phyloP scores from a whole-genome alignment of 2,113 vertebrate genomes.

The Daboia siamensis region DNA sequence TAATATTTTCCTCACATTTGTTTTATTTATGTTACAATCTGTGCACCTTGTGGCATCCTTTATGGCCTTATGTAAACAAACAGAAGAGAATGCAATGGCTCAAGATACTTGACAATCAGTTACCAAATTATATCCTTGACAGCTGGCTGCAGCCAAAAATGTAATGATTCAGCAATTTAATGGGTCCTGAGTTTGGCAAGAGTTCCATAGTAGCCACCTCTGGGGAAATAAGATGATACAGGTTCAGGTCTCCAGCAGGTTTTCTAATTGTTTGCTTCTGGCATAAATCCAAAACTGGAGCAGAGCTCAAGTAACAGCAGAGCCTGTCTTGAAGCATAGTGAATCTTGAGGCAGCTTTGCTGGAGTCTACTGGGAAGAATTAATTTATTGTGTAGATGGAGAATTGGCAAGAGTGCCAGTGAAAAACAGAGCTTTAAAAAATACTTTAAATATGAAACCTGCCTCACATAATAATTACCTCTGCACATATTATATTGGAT shows the following conservation, averaged over 20 bases:
- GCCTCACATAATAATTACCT: conserved; percentile 24
- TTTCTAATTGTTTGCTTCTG: conserved; percentile 62
- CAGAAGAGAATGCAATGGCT: conserved; percentile 47
- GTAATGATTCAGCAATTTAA: conserved; percentile 70
- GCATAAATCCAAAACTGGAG: conserved; percentile 54
- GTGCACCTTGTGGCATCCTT: conserved; percentile 49
- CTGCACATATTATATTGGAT: background rate
- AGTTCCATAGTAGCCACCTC: conserved; percentile 43
- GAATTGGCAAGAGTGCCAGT: conserved; percentile 33
- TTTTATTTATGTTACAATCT: conserved; percentile 45
- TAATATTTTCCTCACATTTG: conserved; percentile 21
- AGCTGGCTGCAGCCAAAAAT: conserved; percentile 59
- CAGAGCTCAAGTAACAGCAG: conserved; percentile 44
- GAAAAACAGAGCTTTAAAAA: conserved; percentile 19
- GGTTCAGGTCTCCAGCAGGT: conserved; percentile 49
- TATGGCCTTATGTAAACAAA: conserved; percentile 63
- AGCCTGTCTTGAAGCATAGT: background rate
- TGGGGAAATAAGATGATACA: conserved; percentile 64
- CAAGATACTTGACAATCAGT: conserved; percentile 54
- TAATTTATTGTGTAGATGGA: conserved; percentile 21
- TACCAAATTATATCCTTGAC: conserved; percentile 52
- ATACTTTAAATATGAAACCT: conserved; percentile 13
- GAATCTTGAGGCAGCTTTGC: conserved; percentile 25
- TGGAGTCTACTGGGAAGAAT: conserved; percentile 32
- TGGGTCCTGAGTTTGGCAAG: conserved; percentile 62